Evolutionary conservation across 2,113 vertebrate genomes (phyloP), one percentile per base, ranked within the genome.

Genomic region (Ptychochromis oligacanthus): DNA sequence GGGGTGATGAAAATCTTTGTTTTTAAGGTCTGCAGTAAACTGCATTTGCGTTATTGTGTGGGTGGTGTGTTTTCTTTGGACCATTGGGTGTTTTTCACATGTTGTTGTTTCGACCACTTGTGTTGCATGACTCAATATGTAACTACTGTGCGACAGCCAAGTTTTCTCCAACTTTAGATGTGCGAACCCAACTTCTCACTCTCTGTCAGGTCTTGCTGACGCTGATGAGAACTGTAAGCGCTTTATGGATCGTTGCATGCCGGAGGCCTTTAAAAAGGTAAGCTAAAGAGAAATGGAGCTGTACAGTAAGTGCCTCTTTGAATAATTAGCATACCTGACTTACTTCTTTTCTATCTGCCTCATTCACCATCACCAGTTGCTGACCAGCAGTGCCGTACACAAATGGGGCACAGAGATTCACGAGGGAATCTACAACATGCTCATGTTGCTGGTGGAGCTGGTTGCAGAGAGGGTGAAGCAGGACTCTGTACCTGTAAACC

Each of bases 321-420:
- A 81, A 26, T 56, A 9, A 46, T 62, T 31, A 20, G n/a, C 24
- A 18, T 36, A 10, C n/a, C 80, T 64, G 14, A 80, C 38, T 75
- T 60, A 64, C 22, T 64, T 77, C 18, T 31, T n/a, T 14, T 40
- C 12, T 77, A 54, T 65, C 38, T 24, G 5, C 6, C 28, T 77
- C 52, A 65, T 54, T 70, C 54, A 2, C 6, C 15, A 13, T 82
- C 60, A 7, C 31, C 60, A 99, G 98, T 88, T 99, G 89, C 94
- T 99, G 94, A 99, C 98, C 49, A 99, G 98, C 65, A 99, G 97
- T 87, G 98, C 98, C 38, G 98, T 99, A 84, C 98, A 99, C 93
- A 99, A 99, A 86, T 99, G 98, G 98, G 98, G 98, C 72, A 99
- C 98, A 0, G 98, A 99, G 95, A 99, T 99, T 91, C 98, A 99